Evolutionary conservation across 2,113 vertebrate species (phyloP).

Genomic region (Polypterus senegalus): DNA sequence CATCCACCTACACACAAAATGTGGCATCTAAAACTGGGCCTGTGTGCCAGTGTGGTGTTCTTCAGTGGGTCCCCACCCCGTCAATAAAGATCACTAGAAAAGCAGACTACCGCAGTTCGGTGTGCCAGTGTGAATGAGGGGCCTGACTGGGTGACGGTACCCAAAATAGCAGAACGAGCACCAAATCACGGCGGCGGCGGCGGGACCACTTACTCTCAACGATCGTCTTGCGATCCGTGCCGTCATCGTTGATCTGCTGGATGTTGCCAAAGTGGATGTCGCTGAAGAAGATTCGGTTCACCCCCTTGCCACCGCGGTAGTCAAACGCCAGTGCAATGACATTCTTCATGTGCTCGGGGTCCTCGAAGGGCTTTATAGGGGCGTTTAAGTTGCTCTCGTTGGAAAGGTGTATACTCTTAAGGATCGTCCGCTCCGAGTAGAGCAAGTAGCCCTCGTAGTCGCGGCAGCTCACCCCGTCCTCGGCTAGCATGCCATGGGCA

Average conservation of each 20-base stretch:
- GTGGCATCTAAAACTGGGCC: too few species aligned
- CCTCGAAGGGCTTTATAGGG: constrained; percentile 90
- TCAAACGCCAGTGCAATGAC: constrained; percentile 90
- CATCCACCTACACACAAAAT: too few species aligned
- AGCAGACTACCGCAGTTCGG: background rate
- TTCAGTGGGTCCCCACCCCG: too few species aligned
- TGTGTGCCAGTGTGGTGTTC: too few species aligned
- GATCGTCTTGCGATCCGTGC: constrained; percentile 71
- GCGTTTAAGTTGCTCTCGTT: constrained; percentile 91
- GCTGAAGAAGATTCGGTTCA: constrained; percentile 89
- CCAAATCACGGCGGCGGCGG: background rate
- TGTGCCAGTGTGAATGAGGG: background rate
- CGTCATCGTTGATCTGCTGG: constrained; percentile 86
- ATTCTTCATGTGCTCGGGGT: constrained; percentile 92
- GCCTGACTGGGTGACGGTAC: too few species aligned
- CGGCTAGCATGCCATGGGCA: constrained; percentile 84
- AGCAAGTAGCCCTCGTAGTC: constrained; percentile 93
- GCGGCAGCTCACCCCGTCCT: constrained; percentile 68
- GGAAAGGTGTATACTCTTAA: constrained; percentile 92
- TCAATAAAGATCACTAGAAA: background rate
- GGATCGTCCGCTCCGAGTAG: constrained; percentile 89
- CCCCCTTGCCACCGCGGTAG: constrained; percentile 68
- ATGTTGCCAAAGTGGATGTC: constrained; percentile 98
- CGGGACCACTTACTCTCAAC: constrained; percentile 74
- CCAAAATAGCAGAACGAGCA: background rate